Conservation (phyloP, 2,797 vertebrate genomes). For the Picus viridis region DNA sequence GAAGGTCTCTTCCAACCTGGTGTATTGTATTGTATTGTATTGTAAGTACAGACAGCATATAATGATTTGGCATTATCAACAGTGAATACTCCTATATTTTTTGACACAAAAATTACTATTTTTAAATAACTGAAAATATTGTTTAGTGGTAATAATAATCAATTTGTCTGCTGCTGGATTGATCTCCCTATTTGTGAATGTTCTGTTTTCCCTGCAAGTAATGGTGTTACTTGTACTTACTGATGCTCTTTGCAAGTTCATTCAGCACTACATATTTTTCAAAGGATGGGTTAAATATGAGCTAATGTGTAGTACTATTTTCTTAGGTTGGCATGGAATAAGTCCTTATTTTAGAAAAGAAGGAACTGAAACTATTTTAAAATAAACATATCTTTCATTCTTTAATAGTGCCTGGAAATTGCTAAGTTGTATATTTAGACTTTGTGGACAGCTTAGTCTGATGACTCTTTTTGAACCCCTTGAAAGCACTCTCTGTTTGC, state of each 20-base stretch:
- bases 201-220: not conserved
- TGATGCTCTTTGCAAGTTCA: not conserved
- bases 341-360: constrained; percentile 30
- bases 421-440: not conserved
- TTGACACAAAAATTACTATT: not conserved
- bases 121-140: not conserved
- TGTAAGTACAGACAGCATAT: not conserved
- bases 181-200: not conserved
- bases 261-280: not conserved
- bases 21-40: no score
- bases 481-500: not conserved
- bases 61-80: not conserved
- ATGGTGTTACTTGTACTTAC: not conserved
- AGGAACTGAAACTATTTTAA: not conserved
- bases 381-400: constrained; percentile 15
- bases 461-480: not conserved
- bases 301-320: not conserved
- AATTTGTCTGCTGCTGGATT: not conserved
- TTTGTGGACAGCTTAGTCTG: not conserved
- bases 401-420: not conserved
- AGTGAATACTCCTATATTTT: not conserved
- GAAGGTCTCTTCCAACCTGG: no score
- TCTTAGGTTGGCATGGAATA: not conserved
- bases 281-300: not conserved
- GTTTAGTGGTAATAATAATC: not conserved